Evolutionary conservation across 2,888 invertebrate species (phyloP).

Genomic region (Entomobrya multifasciata): DNA sequence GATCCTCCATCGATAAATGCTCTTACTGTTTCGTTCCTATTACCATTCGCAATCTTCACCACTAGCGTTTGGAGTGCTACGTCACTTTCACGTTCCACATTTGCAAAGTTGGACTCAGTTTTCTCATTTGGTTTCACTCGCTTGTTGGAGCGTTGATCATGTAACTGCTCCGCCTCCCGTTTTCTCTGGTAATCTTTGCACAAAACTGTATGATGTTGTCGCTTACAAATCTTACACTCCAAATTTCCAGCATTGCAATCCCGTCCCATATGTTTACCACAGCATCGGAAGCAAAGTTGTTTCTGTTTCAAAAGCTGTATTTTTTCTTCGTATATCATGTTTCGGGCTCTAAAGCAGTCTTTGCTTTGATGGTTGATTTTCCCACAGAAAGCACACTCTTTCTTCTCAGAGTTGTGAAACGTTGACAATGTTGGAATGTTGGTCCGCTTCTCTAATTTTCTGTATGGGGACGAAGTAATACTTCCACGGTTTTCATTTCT

Average conservation of each 20-base stretch:
- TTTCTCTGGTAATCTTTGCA: neutral
- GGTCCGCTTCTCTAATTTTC: neutral
- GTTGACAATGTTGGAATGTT: neutral
- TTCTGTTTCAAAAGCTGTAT: constrained; percentile 9
- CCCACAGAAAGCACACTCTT: neutral
- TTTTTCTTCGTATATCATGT: neutral
- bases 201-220: neutral
- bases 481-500: too few relatives aligned
- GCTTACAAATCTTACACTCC: neutral
- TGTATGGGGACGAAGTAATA: too few relatives aligned
- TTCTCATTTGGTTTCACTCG: neutral
- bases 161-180: neutral
- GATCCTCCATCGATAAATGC: neutral
- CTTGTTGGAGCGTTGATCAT: neutral
- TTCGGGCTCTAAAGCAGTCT: constrained; percentile 9
- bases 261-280: neutral
- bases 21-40: neutral
- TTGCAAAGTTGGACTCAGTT: neutral
- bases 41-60: neutral
- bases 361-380: neutral
- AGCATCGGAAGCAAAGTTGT: constrained; percentile 14
- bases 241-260: neutral
- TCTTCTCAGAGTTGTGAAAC: constrained; percentile 13
- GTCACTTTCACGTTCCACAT: neutral
- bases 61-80: neutral